phyloP scores from a whole-genome alignment of 2,113 vertebrate species.

The Phoenicopterus ruber region DNA sequence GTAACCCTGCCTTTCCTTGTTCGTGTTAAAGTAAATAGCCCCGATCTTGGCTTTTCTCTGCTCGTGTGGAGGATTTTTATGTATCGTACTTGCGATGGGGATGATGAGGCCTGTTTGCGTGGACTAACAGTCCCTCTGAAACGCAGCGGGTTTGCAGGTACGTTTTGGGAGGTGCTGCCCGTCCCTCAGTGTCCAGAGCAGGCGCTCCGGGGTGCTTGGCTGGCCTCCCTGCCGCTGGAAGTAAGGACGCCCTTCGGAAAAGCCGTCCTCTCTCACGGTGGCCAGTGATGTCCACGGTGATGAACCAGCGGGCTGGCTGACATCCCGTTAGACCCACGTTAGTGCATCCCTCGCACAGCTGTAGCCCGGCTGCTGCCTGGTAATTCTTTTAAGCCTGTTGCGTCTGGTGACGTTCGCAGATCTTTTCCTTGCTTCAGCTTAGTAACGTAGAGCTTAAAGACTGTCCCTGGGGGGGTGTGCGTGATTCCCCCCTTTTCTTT shows the following conservation, averaged over 20 bases:
- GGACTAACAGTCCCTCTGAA: background rate
- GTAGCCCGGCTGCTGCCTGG: background rate
- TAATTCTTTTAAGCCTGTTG: background rate
- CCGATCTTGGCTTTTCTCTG: background rate
- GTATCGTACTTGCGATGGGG: background rate
- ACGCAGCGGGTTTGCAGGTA: accelerated
- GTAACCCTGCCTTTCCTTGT: background rate
- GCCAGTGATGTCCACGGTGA: background rate
- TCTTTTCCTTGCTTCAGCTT: background rate
- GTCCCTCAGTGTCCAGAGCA: accelerated
- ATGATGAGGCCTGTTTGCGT: background rate
- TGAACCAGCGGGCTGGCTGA: background rate
- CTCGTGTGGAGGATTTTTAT: background rate
- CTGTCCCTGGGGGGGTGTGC: background rate
- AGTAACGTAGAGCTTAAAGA: background rate
- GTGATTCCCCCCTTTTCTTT: accelerated
- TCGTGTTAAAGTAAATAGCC: background rate
- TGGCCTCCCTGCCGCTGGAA: background rate
- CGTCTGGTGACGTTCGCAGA: background rate
- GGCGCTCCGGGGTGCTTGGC: no score
- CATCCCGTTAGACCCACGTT: accelerated
- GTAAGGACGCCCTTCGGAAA: background rate
- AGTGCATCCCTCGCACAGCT: background rate
- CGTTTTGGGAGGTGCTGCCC: background rate
- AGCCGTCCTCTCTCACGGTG: background rate